Percentiles rank a stretch among this genome's conserved stretches.
Conservation (phyloP, 2,888 invertebrate genomes). For the Lycia hirtaria region DNA sequence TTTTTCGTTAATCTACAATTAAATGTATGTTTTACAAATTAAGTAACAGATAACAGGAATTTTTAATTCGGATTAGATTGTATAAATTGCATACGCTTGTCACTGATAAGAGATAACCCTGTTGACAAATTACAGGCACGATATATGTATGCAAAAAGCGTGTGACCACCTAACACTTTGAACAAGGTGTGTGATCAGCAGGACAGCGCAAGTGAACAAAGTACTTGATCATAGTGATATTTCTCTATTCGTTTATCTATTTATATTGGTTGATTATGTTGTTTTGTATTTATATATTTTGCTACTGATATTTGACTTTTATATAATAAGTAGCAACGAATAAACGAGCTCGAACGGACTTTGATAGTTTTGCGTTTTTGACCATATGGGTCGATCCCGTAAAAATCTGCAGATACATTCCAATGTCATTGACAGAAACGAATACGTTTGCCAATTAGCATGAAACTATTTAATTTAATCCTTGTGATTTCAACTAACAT, state of each 20-base stretch:
- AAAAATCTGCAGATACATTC: too few species aligned
- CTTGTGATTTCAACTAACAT: too few species aligned
- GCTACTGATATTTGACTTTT: too few species aligned
- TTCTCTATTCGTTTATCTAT: background rate
- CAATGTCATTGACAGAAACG: too few species aligned
- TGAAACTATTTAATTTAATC: too few species aligned
- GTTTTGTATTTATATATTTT: too few species aligned
- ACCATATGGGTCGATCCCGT: too few species aligned
- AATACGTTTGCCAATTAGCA: too few species aligned
- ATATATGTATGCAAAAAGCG: slow-evolving; percentile 26
- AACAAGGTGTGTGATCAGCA: slow-evolving; percentile 66
- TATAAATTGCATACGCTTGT: slow-evolving; percentile 35
- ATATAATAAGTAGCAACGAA: too few species aligned
- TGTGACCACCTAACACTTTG: slow-evolving; percentile 56
- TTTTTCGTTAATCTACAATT: slow-evolving; percentile 35
- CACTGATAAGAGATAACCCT: slow-evolving; percentile 49
- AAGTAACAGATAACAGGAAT: slow-evolving; percentile 39
- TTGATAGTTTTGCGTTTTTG: too few species aligned
- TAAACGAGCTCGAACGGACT: too few species aligned
- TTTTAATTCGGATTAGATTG: slow-evolving; percentile 41
- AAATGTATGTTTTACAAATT: slow-evolving; percentile 42
- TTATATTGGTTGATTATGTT: slow-evolving; percentile 14
- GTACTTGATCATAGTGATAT: too few species aligned
- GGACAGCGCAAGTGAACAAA: slow-evolving; percentile 44
- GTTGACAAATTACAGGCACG: slow-evolving; percentile 32